These are phyloP conservation scores for Stigmatopora argus DNA, from an alignment of 2,113 vertebrate genomes.

Conservation along the genomic window DNA sequence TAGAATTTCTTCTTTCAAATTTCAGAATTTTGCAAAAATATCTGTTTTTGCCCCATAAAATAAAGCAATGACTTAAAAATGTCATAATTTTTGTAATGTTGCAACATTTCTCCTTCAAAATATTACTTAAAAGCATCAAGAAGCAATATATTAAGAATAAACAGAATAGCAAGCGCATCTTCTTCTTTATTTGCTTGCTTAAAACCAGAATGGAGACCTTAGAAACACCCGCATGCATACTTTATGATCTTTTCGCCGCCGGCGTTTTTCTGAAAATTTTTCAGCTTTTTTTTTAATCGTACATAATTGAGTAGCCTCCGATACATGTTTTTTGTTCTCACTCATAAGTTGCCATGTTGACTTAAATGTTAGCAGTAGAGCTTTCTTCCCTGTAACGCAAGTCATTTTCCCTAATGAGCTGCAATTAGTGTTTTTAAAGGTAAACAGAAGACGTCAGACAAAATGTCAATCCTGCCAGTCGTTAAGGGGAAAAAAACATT, in stretches of 20 bases:
- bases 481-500: slow-evolving; percentile 1
- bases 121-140: too few species aligned
- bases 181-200: background rate
- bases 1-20: too few species aligned
- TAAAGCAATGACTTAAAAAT: too few species aligned
- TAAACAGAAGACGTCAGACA: background rate
- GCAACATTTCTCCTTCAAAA: too few species aligned
- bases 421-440: background rate
- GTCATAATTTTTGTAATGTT: too few species aligned
- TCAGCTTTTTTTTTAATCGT: slow-evolving; percentile 42
- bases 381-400: background rate
- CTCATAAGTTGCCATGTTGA: background rate
- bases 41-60: too few species aligned
- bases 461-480: background rate
- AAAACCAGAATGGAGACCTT: slow-evolving; percentile 26
- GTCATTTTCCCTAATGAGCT: background rate
- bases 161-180: too few species aligned
- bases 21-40: too few species aligned
- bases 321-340: slow-evolving; percentile 45
- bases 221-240: slow-evolving; percentile 55
- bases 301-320: slow-evolving; percentile 56
- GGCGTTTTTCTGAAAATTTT: slow-evolving; percentile 45
- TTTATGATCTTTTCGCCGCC: slow-evolving; percentile 50
- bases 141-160: too few species aligned
- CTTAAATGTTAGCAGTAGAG: background rate